phyloP scores from a whole-genome alignment of 2,797 vertebrate genomes.

The Eulemur mongoz region DNA sequence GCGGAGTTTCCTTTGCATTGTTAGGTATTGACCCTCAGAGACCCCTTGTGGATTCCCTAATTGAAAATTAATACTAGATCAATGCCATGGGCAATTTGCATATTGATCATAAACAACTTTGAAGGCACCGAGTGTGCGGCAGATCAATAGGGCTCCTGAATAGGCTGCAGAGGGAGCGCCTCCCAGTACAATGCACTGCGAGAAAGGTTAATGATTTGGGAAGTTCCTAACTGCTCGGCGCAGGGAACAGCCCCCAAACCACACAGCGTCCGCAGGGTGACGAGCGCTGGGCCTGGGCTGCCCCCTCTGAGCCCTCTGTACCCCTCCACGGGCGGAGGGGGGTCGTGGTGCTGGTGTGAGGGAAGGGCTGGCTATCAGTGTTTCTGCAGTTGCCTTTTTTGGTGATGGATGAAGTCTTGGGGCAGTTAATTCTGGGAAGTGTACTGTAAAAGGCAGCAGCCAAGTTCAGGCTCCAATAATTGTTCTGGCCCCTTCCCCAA shows the following conservation, averaged over 20 bases:
- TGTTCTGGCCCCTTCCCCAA: slow-evolving; percentile 58
- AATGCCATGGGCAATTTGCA: slow-evolving; percentile 98
- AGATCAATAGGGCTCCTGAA: slow-evolving; percentile 96
- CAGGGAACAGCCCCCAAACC: slow-evolving; percentile 68
- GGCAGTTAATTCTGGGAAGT: slow-evolving; percentile 71
- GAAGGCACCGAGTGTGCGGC: slow-evolving; percentile 97
- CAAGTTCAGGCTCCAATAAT: background rate
- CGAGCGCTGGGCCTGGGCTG: background rate
- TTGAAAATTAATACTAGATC: slow-evolving; percentile 99
- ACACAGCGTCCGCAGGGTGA: background rate
- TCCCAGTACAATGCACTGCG: slow-evolving; percentile 87
- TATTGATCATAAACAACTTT: slow-evolving; percentile 99
- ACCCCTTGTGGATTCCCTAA: slow-evolving; percentile 99
- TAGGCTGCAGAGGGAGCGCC: slow-evolving; percentile 89
- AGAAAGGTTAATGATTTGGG: slow-evolving; percentile 88
- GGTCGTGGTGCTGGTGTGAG: background rate
- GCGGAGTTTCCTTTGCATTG: slow-evolving; percentile 91
- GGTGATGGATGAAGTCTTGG: slow-evolving; percentile 81
- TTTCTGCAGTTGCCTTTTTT: slow-evolving; percentile 68
- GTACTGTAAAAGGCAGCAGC: slow-evolving; percentile 65
- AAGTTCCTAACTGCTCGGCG: background rate
- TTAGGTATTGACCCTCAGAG: slow-evolving; percentile 97
- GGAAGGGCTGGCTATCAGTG: slow-evolving; percentile 39
- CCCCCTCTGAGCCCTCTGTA: background rate
- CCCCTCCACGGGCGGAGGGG: background rate